Evolutionary conservation across 2,797 vertebrate genomes (phyloP), one percentile per base, ranked within the genome.

Genomic region (Microchirus variegatus): DNA sequence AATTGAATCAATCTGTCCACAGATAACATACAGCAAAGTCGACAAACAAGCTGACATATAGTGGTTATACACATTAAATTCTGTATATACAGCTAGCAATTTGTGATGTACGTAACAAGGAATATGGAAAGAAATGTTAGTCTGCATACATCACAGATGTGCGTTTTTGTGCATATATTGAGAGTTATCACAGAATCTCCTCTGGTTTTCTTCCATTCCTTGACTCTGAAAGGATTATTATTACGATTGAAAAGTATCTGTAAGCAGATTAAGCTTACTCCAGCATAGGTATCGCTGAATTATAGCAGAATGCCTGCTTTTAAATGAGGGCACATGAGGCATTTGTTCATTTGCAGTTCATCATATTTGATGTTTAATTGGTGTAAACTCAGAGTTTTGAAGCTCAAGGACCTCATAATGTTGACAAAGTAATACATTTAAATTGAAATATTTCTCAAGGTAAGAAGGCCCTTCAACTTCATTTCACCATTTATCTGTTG

Each of bases 391-490:
- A 53, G 66, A 69, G 73, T 78, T 70, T 63, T 67, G 55, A 80
- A 86, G 83, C 88, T 81, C 67, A 82, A 81, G 83, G 75, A 83
- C 73, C 73, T 66, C 77, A 74, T 37, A 59, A 75, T 26, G 26
- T 26, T 70, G 83, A 92, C 92, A 73, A 88, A 87, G 81, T 71
- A 70, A 88, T 90, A 84, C 89, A 90, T 91, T 90, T 91, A 90
- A 90, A 93, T 89, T 84, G 73, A 91, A 92, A 90, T 82, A 87
- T 87, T 91, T 89, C 69, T 85, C 82, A 85, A 89, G 81, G 86
- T 86, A 84, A 75, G 67, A 82, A 65, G 82, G 54, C 70, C 78
- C 80, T 83, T 90, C 75, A 73, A 85, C 82, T 79, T 82, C 63
- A 81, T 85, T 80, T 77, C 53, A 50, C 58, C 81, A 85, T 91